Conservation (phyloP, 1,140 invertebrate species). For the Lordiphosa mommai region DNA sequence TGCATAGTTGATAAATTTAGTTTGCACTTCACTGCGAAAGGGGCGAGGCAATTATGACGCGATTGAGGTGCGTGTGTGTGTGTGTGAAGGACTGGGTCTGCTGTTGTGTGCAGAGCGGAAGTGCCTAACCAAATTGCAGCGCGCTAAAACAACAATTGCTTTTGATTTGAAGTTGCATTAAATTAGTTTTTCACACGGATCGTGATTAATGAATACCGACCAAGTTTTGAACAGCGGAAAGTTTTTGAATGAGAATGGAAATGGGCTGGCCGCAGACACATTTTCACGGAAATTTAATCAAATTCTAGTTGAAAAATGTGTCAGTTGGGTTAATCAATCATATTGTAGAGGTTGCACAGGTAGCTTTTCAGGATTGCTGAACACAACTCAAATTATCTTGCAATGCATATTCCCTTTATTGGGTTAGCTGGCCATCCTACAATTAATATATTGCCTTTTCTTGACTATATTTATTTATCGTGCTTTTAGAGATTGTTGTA, state of each 20-base stretch:
- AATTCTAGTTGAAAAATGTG: not conserved
- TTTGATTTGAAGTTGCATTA: slow-evolving; percentile 60
- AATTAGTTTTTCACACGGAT: slow-evolving; percentile 45
- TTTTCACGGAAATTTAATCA: slow-evolving; percentile 13
- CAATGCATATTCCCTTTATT: no score
- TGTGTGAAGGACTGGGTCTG: no score
- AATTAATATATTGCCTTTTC: no score
- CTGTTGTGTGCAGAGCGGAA: slow-evolving; percentile 25
- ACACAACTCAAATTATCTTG: no score
- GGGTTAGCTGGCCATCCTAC: no score
- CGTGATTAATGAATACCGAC: slow-evolving; percentile 45
- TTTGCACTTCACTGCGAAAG: slow-evolving; percentile 48
- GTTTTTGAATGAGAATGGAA: slow-evolving; percentile 3
- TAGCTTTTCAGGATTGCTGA: no score
- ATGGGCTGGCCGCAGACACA: slow-evolving; percentile 13
- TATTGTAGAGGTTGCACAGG: no score
- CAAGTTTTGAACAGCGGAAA: slow-evolving; percentile 28
- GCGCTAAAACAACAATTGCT: slow-evolving; percentile 38
- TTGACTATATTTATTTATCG: no score
- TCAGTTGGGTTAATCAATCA: no score
- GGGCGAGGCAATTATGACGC: slow-evolving; percentile 48
- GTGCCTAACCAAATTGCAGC: slow-evolving; percentile 60
- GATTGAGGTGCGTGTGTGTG: slow-evolving; percentile 13
- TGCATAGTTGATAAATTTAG: slow-evolving; percentile 69
- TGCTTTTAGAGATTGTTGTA: no score